Evolutionary conservation across 1,140 invertebrate genomes (phyloP).

Genomic region (Ceratina australensis): DNA sequence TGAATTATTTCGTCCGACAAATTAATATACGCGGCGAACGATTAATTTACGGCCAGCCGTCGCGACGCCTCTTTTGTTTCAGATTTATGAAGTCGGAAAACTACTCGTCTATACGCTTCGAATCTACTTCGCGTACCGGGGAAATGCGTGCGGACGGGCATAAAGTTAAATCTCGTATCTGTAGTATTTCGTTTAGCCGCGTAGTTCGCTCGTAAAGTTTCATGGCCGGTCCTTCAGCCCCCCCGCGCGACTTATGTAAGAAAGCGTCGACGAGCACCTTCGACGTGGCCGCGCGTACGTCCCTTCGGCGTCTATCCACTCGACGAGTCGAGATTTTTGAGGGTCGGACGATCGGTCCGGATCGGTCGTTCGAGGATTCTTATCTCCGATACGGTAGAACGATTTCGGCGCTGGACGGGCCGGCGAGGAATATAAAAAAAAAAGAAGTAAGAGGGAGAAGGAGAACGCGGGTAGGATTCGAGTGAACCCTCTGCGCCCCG

Average conservation of each 20-base stretch:
- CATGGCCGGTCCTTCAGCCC: slow-evolving; percentile 44
- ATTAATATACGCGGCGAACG: slow-evolving; percentile 22
- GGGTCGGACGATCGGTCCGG: slow-evolving; percentile 57
- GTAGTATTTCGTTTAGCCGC: slow-evolving; percentile 55
- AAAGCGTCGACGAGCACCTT: slow-evolving; percentile 60
- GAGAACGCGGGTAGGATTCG: neutral
- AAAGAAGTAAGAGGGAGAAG: neutral
- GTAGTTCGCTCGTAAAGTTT: slow-evolving; percentile 60
- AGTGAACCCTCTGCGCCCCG: neutral
- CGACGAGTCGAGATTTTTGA: slow-evolving; percentile 63
- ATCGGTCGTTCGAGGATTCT: slow-evolving; percentile 67
- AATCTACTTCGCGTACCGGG: neutral
- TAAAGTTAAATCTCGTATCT: slow-evolving; percentile 52
- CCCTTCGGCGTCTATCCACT: slow-evolving; percentile 58
- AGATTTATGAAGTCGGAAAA: neutral
- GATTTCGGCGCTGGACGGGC: slow-evolving; percentile 54
- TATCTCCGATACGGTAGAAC: slow-evolving; percentile 61
- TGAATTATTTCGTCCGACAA: slow-evolving; percentile 5
- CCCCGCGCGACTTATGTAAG: slow-evolving; percentile 37
- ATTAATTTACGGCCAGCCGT: slow-evolving; percentile 3
- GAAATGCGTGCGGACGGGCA: slow-evolving; percentile 6
- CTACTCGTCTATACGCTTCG: neutral
- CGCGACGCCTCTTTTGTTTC: no score
- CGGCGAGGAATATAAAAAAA: slow-evolving; percentile 29
- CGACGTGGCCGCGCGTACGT: slow-evolving; percentile 34